Conservation (phyloP, 2,888 invertebrate genomes). For the Hartigia nigra region DNA sequence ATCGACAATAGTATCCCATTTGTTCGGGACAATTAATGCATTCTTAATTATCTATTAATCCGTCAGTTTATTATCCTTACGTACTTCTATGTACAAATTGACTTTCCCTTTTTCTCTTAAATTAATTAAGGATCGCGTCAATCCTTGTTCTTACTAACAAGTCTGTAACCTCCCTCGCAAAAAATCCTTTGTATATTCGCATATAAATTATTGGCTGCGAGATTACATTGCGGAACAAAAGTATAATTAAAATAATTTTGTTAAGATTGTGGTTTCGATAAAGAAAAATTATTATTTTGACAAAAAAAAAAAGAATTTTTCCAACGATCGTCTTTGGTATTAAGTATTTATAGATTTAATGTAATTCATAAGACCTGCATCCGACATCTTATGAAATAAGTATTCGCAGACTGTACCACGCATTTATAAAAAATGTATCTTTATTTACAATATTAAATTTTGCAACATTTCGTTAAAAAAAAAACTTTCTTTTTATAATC, state of each 20-base stretch:
- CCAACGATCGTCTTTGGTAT: not conserved
- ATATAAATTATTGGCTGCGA: not conserved
- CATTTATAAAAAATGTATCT: not conserved
- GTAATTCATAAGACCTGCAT: not conserved
- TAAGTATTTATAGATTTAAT: not conserved
- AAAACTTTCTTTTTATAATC: not conserved
- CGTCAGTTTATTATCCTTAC: slow-evolving; percentile 25
- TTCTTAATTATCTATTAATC: slow-evolving; percentile 8
- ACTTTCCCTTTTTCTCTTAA: slow-evolving; percentile 33
- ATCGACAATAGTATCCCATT: not conserved
- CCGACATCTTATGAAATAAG: not conserved
- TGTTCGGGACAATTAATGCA: not conserved
- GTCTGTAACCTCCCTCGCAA: not conserved
- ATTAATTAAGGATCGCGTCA: slow-evolving; percentile 25
- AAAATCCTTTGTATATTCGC: not conserved
- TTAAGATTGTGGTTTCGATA: too few species aligned
- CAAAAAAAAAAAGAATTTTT: not conserved
- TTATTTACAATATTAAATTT: not conserved
- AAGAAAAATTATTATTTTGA: too few species aligned
- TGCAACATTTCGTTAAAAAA: not conserved
- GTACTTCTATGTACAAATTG: slow-evolving; percentile 44
- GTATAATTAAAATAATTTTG: too few species aligned
- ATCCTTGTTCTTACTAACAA: slow-evolving; percentile 4
- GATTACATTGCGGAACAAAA: not conserved
- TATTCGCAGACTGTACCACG: not conserved